These are phyloP conservation scores for Vesta saturnalis DNA, from an alignment of 2,888 invertebrate species.

Conservation along the genomic window DNA sequence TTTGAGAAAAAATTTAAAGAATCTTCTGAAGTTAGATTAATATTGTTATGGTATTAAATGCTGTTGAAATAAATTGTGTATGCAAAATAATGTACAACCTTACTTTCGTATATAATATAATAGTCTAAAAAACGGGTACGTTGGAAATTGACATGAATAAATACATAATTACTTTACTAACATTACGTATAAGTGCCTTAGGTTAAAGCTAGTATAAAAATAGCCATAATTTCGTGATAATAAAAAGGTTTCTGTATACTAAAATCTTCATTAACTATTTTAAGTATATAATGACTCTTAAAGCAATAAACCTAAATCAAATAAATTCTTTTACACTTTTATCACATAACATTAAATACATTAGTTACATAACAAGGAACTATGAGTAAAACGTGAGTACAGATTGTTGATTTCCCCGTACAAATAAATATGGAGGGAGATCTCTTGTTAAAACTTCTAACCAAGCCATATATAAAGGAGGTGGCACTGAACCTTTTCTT, in stretches of 20 bases:
- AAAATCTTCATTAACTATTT: not conserved
- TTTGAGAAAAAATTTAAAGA: too few relatives aligned
- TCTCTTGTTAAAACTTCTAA: constrained; percentile 88
- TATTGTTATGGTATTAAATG: too few relatives aligned
- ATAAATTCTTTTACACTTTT: constrained; percentile 9
- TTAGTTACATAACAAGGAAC: not conserved
- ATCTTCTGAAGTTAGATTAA: too few relatives aligned
- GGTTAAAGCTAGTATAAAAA: not conserved
- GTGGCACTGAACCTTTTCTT: constrained; percentile 86
- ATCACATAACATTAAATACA: constrained; percentile 13
- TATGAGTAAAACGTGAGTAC: constrained; percentile 91
- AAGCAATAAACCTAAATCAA: not conserved
- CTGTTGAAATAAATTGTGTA: too few relatives aligned
- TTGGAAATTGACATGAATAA: not conserved
- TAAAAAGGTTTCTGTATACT: not conserved
- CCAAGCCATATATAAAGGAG: constrained; percentile 96
- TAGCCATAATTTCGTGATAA: not conserved
- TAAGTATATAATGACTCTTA: not conserved
- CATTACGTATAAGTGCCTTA: not conserved
- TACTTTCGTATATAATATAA: too few relatives aligned
- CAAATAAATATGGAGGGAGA: constrained; percentile 89
- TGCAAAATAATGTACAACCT: too few relatives aligned
- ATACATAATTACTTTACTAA: not conserved
- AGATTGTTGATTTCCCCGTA: constrained; percentile 88
- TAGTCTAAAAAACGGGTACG: not conserved